These are phyloP conservation scores for Prosopocoilus inquinatus DNA, from an alignment of 2,888 invertebrate species.

Conservation along the genomic window DNA sequence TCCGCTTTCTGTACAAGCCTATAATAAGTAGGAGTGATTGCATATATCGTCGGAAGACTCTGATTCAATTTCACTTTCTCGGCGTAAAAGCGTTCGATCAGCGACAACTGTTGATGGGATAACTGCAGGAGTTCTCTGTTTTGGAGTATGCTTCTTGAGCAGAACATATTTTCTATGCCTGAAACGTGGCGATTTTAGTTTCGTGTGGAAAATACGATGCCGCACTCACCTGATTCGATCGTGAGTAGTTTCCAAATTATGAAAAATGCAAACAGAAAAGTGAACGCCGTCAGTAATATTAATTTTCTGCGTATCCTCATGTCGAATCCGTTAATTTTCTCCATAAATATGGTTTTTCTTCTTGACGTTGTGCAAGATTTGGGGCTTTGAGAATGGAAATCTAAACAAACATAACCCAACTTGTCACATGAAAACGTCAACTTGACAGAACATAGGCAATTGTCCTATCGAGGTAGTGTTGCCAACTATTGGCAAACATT, in stretches of 20 bases:
- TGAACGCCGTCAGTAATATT: conserved; percentile 19
- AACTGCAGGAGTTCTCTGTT: conserved; percentile 44
- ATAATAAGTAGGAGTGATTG: conserved; percentile 88
- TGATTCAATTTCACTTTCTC: conserved; percentile 24
- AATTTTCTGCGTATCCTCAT: conserved; percentile 34
- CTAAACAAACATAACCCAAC: conserved; percentile 3
- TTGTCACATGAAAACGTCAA: background rate
- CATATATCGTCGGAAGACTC: conserved; percentile 71
- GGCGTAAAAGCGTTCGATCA: conserved; percentile 40
- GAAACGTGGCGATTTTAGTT: background rate
- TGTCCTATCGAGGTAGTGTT: too few relatives aligned
- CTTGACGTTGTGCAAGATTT: too few relatives aligned
- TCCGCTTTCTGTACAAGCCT: conserved; percentile 92
- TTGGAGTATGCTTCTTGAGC: conserved; percentile 34
- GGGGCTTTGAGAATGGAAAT: background rate
- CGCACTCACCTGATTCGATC: conserved; percentile 37
- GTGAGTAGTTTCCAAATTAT: conserved; percentile 37
- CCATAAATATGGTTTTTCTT: conserved; percentile 26
- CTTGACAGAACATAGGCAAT: too few relatives aligned
- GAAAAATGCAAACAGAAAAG: conserved; percentile 26
- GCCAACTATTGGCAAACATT: too few relatives aligned
- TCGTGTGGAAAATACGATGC: background rate
- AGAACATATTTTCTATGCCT: conserved; percentile 35
- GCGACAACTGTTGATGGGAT: conserved; percentile 41
- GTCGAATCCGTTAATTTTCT: conserved; percentile 28